phyloP scores from a whole-genome alignment of 53 echinoderm and acorn worm genomes.

The Temnopleurus reevesii region DNA sequence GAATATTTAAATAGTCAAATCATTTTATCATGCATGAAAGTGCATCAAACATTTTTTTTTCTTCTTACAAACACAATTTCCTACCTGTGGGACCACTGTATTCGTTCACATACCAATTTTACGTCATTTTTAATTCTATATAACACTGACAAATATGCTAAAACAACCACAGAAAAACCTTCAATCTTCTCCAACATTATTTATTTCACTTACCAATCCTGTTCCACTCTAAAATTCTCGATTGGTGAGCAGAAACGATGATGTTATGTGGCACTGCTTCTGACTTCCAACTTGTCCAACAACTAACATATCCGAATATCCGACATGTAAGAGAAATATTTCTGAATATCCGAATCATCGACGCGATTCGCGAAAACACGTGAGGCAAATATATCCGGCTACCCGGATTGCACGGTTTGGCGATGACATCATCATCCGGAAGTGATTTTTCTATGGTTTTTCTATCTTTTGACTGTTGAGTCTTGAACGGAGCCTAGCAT shows the following conservation, averaged over 20 bases:
- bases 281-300: not conserved
- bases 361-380: not conserved
- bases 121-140: not conserved
- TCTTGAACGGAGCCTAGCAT: not conserved
- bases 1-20: no score
- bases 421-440: constrained; percentile 5
- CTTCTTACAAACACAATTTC: not conserved
- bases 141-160: not conserved
- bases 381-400: not conserved
- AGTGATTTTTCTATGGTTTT: not conserved
- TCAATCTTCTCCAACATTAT: not conserved
- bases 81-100: not conserved
- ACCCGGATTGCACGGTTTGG: not conserved
- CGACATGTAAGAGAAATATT: no score
- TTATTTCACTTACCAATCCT: not conserved
- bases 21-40: no score
- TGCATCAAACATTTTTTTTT: not conserved
- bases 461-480: not conserved
- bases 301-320: no score
- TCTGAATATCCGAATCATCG: not conserved
- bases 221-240: not conserved
- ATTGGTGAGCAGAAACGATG: not conserved
- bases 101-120: not conserved
- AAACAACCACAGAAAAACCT: not conserved
- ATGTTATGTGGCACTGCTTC: not conserved